Conservation (phyloP, 2,797 vertebrate species). For the Sebastes baramenuke region DNA sequence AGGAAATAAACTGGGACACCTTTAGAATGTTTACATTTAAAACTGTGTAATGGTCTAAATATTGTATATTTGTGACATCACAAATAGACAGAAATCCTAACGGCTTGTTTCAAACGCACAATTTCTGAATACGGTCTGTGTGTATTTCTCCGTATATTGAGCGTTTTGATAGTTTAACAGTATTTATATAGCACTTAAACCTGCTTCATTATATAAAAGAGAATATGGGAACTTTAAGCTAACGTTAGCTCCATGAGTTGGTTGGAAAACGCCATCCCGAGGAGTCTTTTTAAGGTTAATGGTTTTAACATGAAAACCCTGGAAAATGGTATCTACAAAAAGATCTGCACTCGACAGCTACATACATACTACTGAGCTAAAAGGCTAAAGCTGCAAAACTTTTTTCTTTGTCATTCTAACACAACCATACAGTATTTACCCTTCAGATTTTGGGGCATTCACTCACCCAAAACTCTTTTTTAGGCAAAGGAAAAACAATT, state of each 20-base stretch:
- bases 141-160: too few relatives aligned
- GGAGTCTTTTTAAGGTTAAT: neutral
- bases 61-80: too few relatives aligned
- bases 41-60: too few relatives aligned
- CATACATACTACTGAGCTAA: neutral
- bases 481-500: constrained; percentile 20
- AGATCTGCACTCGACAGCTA: neutral
- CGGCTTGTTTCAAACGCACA: too few relatives aligned
- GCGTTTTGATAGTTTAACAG: too few relatives aligned
- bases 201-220: too few relatives aligned
- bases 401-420: neutral
- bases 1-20: too few relatives aligned
- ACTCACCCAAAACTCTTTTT: constrained; percentile 18
- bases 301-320: neutral
- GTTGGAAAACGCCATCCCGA: neutral
- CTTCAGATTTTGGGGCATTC: neutral
- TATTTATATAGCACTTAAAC: too few relatives aligned
- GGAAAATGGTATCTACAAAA: neutral
- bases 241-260: neutral
- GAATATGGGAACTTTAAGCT: neutral
- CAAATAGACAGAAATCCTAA: too few relatives aligned
- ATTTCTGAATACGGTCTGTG: too few relatives aligned
- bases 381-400: neutral
- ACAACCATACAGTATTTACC: neutral
- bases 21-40: too few relatives aligned